Evolutionary conservation across 1,140 invertebrate species (phyloP).

Genomic region (Apis dorsata): DNA sequence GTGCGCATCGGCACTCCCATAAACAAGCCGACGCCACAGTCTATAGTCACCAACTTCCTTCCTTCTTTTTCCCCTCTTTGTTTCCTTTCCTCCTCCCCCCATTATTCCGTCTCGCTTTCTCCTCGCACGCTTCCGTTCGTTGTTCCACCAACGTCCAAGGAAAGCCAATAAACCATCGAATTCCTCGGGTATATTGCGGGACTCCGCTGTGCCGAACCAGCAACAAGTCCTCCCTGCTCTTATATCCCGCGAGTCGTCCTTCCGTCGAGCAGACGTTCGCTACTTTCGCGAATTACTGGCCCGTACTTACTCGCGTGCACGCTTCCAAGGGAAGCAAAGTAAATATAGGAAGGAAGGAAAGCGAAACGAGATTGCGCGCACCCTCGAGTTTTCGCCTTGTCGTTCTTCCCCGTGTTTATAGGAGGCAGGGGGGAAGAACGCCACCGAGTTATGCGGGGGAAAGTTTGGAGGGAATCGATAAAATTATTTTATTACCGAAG

Average conservation of each 20-base stretch:
- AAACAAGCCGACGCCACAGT: constrained; percentile 74
- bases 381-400: background rate
- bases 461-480: constrained; percentile 41
- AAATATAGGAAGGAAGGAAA: constrained; percentile 28
- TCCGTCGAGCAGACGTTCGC: constrained; percentile 57
- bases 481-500: constrained; percentile 50
- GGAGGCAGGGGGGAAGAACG: no score
- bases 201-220: constrained; percentile 68
- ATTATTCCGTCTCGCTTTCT: constrained; percentile 46
- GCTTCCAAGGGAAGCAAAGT: constrained; percentile 24
- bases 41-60: constrained; percentile 62
- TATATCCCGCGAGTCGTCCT: constrained; percentile 70
- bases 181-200: constrained; percentile 76
- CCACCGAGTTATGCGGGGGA: constrained; percentile 32
- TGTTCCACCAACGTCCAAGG: constrained; percentile 76
- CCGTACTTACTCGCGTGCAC: constrained; percentile 48
- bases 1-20: constrained; percentile 73
- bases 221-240: constrained; percentile 76
- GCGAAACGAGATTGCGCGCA: constrained; percentile 26
- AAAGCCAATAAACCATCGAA: constrained; percentile 80
- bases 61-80: constrained; percentile 41
- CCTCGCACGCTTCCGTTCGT: constrained; percentile 64
- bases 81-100: constrained; percentile 33
- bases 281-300: constrained; percentile 63
- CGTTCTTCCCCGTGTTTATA: background rate